These are phyloP conservation scores for Dicrostonyx torquatus DNA, from an alignment of 2,797 vertebrate genomes.

Conservation along the genomic window DNA sequence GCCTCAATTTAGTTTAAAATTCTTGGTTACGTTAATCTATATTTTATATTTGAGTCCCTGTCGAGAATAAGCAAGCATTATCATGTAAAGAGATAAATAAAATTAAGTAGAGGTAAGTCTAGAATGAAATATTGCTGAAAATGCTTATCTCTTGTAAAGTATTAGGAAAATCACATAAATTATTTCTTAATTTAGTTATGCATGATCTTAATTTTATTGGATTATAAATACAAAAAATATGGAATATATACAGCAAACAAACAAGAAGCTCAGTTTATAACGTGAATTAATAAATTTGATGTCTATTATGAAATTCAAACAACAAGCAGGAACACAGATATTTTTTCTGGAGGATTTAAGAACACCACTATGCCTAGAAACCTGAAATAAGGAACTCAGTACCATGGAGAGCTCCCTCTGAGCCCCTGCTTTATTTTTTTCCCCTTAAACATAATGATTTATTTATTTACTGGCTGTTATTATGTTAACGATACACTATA, in stretches of 20 bases:
- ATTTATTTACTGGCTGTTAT: too few species aligned
- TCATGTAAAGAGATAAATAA: not conserved
- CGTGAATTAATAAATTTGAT: not conserved
- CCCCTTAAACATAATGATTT: too few species aligned
- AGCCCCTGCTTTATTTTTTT: too few species aligned
- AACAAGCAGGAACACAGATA: not conserved
- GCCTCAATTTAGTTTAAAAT: conserved; percentile 24
- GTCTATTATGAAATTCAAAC: not conserved
- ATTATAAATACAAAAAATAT: not conserved
- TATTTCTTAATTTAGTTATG: not conserved
- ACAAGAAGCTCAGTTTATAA: not conserved
- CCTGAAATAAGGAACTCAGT: not conserved
- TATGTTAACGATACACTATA: too few species aligned
- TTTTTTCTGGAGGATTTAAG: conserved; percentile 20
- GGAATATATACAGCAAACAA: not conserved
- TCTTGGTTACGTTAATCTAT: not conserved
- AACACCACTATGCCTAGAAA: not conserved
- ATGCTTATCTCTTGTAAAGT: not conserved
- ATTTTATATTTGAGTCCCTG: not conserved
- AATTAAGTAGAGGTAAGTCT: not conserved
- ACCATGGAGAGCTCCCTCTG: too few species aligned
- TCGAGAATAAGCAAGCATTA: not conserved
- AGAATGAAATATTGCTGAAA: not conserved
- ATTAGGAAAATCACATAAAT: not conserved
- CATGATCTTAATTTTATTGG: not conserved